These are phyloP conservation scores for Brachylomia viminalis DNA, from an alignment of 2,888 invertebrate species.

Conservation along the genomic window DNA sequence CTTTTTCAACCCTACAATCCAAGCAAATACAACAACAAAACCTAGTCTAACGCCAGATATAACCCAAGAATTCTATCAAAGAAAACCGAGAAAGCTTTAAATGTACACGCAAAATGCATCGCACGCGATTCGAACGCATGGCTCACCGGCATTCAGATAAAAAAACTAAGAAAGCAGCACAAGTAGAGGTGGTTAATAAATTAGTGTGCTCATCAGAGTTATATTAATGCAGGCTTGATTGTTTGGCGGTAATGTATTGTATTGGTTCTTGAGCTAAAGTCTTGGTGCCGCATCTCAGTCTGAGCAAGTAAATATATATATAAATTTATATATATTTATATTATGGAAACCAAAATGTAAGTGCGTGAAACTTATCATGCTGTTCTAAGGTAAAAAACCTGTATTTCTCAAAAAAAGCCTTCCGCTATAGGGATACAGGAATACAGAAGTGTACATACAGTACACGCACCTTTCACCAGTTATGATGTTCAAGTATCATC, in stretches of 20 bases:
- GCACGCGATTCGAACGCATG: slow-evolving; percentile 67
- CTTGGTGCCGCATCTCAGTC: background rate
- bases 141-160: slow-evolving; percentile 66
- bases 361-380: too few species aligned
- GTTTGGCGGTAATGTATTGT: slow-evolving; percentile 47
- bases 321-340: too few species aligned
- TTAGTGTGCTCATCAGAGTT: slow-evolving; percentile 48
- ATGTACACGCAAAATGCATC: slow-evolving; percentile 65
- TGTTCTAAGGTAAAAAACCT: too few species aligned
- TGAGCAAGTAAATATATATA: too few species aligned
- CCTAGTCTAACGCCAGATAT: slow-evolving; percentile 46
- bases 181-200: slow-evolving; percentile 65
- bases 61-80: slow-evolving; percentile 64
- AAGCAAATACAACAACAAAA: slow-evolving; percentile 32
- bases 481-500: too few species aligned
- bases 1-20: background rate
- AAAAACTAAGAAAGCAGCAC: slow-evolving; percentile 70
- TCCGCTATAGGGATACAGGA: too few species aligned
- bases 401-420: too few species aligned
- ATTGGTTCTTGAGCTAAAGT: background rate
- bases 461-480: background rate
- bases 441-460: background rate
- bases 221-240: slow-evolving; percentile 40
- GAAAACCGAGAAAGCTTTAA: slow-evolving; percentile 68
- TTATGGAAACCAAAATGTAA: too few species aligned